Percentiles rank a stretch among this genome's conserved stretches.
These are phyloP conservation scores for Anastrepha ludens DNA, from an alignment of 1,140 invertebrate species.

Conservation along the genomic window DNA sequence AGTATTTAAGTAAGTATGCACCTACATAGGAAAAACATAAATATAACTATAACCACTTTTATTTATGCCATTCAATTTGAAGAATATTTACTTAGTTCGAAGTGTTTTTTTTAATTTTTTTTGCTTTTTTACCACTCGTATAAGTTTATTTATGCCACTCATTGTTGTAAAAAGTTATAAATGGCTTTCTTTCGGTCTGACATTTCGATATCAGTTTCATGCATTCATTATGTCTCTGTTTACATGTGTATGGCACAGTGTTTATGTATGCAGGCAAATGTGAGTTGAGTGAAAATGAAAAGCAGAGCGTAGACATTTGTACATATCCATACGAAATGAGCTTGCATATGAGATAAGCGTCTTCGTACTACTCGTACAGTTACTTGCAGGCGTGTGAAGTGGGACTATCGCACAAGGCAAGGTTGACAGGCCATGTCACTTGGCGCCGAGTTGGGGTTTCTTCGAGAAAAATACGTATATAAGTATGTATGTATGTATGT, in stretches of 20 bases:
- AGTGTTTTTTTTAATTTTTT: not conserved
- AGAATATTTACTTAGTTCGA: not conserved
- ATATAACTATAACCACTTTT: not conserved
- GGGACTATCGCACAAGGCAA: conserved; percentile 16
- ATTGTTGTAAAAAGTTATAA: not conserved
- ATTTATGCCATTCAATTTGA: conserved; percentile 2
- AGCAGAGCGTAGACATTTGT: not conserved
- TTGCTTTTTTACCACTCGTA: not conserved
- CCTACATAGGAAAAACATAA: too few species aligned
- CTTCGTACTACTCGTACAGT: too few species aligned
- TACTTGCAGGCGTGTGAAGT: not conserved
- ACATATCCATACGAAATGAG: not conserved
- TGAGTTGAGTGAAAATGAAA: not conserved
- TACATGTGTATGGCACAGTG: not conserved
- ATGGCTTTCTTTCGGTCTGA: conserved; percentile 24
- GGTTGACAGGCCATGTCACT: conserved; percentile 41
- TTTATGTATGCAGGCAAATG: not conserved
- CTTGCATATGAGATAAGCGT: too few species aligned
- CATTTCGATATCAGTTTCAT: conserved; percentile 41
- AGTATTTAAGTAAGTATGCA: too few species aligned
- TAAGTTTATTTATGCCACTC: not conserved
- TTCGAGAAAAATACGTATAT: not conserved
- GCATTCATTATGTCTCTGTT: not conserved
- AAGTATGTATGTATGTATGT: too few species aligned
- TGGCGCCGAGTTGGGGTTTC: not conserved